Conservation (phyloP, 2,797 vertebrate species). For the Ceyx erithaca region DNA sequence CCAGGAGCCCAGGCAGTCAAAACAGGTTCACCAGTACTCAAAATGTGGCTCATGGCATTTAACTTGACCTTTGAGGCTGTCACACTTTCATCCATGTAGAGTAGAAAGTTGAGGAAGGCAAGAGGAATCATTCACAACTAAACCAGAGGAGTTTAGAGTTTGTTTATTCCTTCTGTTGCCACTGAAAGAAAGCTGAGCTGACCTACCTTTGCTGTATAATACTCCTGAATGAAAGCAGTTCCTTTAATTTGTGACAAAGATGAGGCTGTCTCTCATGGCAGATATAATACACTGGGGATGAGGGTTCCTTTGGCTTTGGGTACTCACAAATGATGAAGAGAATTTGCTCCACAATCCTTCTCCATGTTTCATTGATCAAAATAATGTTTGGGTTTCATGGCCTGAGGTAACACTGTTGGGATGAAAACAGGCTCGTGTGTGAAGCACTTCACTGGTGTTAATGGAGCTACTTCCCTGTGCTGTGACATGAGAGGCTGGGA, state of each 20-base stretch:
- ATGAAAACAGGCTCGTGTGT: background rate
- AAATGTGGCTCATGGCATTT: accelerated
- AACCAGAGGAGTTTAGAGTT: background rate
- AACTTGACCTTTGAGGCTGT: background rate
- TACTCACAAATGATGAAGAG: background rate
- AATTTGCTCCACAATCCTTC: background rate
- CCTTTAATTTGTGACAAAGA: background rate
- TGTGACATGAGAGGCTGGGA: background rate
- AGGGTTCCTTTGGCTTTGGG: background rate
- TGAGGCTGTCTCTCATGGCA: background rate
- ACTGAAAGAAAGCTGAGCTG: background rate
- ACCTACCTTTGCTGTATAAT: background rate
- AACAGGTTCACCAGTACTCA: background rate
- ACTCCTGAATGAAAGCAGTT: background rate
- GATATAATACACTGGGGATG: background rate
- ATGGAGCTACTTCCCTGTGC: background rate
- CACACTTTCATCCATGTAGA: background rate
- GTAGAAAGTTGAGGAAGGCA: background rate
- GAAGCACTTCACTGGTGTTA: background rate
- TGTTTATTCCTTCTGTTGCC: background rate
- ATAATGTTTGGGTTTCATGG: background rate
- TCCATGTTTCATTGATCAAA: background rate
- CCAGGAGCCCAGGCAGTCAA: background rate
- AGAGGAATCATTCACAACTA: background rate
- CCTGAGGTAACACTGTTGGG: background rate